phyloP scores from a whole-genome alignment of 2,888 invertebrate genomes.

The Scotopteryx bipunctaria region DNA sequence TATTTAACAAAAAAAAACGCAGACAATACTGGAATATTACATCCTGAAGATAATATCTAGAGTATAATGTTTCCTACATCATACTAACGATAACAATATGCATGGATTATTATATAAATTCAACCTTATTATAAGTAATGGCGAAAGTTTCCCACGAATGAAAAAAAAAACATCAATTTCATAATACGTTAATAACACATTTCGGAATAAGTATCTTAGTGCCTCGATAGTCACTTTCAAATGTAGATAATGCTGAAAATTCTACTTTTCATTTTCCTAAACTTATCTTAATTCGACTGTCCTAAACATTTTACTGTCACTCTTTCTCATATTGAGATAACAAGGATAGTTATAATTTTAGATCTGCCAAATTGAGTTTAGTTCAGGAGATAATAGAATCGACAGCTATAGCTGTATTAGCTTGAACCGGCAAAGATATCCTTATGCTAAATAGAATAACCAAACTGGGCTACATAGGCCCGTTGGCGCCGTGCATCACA shows the following conservation, averaged over 20 bases:
- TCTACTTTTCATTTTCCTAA: too few relatives aligned
- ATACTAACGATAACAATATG: constrained; percentile 68
- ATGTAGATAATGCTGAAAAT: constrained; percentile 2
- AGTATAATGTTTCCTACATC: constrained; percentile 53
- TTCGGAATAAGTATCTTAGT: constrained; percentile 47
- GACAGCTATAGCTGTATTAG: constrained; percentile 24
- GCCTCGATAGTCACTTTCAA: constrained; percentile 35
- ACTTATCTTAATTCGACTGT: too few relatives aligned
- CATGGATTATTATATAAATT: constrained; percentile 62
- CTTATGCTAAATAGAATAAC: constrained; percentile 61
- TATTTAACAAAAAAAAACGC: constrained; percentile 62
- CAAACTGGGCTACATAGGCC: constrained; percentile 56
- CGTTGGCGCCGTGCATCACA: constrained; percentile 54
- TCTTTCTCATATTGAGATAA: too few relatives aligned
- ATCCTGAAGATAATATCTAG: constrained; percentile 56
- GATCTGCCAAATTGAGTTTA: too few relatives aligned
- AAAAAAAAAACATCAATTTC: constrained; percentile 11
- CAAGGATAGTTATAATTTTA: too few relatives aligned
- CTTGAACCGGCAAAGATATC: constrained; percentile 40
- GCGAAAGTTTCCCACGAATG: constrained; percentile 44
- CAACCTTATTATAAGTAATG: constrained; percentile 59
- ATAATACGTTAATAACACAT: constrained; percentile 34
- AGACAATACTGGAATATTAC: constrained; percentile 61
- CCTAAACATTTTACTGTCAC: too few relatives aligned
- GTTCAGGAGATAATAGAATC: too few relatives aligned